Evolutionary conservation across 2,888 invertebrate genomes (phyloP), one percentile per base, ranked within the genome.

Genomic region (Papilio demoleus): DNA sequence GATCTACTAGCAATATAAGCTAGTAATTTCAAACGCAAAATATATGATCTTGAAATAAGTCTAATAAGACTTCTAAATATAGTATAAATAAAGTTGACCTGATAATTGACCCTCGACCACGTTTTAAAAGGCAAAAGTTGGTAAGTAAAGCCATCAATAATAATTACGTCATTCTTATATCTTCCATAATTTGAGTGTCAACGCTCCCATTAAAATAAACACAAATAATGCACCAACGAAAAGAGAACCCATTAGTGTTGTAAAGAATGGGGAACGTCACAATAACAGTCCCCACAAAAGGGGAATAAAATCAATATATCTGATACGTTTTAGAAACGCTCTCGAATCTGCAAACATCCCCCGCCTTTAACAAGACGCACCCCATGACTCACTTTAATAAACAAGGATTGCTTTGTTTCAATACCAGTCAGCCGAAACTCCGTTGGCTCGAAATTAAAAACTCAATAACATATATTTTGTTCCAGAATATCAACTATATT

Each of bases 241-340:
- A 42, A 59, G 19, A 50, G 34, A 62, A 63, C 62, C 38, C 63
- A 24, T 66, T 53, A 70, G 74, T 65, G 70, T 42, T 64, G 50
- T 34, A 59, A 73, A 71, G 70, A 71, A 73, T 74, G 75, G 72
- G 70, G 72, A 67, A 63, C 70, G 73, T 74, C 75, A 67, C 71
- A 68, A 64, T 42, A 40, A 31, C 45, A 24, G 0, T 50, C 6
- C 24, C 38, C n/a, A 34, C 8, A 36, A 14, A 36, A 70, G 72
- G 77, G 77, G 77, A 74, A 73, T 72, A 70, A 71, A 77, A 80
- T 81, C 81, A 76, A 80, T 80, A 77, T 66, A 59, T 70, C 27
- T 63, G 69, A 72, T 72, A 60, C 58, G 42, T 63, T 64, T 70
- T 62, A 71, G 75, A 75, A 78, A 78, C 76, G 80, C 78, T 77